phyloP scores from a whole-genome alignment of 1,140 invertebrate genomes.

The Epicauta chinensis region DNA sequence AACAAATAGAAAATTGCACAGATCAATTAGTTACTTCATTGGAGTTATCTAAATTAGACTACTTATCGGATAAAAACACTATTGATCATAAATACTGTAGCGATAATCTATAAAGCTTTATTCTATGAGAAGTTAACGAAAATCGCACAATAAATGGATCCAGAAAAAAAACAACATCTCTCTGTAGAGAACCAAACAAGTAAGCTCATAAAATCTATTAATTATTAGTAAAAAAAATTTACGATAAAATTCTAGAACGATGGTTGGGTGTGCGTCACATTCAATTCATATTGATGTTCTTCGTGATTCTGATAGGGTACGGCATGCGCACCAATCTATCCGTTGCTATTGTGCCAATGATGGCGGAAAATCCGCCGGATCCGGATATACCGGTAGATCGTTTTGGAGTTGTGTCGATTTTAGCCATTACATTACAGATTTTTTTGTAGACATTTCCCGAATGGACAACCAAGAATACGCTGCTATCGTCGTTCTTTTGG shows the following conservation, averaged over 20 bases:
- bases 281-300: constrained; percentile 2
- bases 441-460: constrained; percentile 6
- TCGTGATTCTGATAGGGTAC: neutral
- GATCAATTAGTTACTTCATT: too few relatives aligned
- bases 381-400: constrained; percentile 7
- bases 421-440: neutral
- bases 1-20: too few relatives aligned
- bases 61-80: too few relatives aligned
- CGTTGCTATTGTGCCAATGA: constrained; percentile 9
- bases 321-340: neutral
- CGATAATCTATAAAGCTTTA: too few relatives aligned
- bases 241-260: constrained; percentile 1
- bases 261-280: neutral
- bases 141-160: too few relatives aligned
- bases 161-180: too few relatives aligned
- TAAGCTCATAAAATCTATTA: neutral
- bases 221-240: neutral
- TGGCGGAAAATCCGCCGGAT: neutral
- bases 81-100: too few relatives aligned
- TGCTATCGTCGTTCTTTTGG: constrained; percentile 63
- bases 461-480: constrained; percentile 38
- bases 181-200: too few relatives aligned
- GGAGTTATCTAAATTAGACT: too few relatives aligned
- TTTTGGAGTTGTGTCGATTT: neutral
- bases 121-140: too few relatives aligned